Base-by-base conservation (phyloP, 2,888 invertebrate genomes). In the Caenorhabditis doughertyi region DNA sequence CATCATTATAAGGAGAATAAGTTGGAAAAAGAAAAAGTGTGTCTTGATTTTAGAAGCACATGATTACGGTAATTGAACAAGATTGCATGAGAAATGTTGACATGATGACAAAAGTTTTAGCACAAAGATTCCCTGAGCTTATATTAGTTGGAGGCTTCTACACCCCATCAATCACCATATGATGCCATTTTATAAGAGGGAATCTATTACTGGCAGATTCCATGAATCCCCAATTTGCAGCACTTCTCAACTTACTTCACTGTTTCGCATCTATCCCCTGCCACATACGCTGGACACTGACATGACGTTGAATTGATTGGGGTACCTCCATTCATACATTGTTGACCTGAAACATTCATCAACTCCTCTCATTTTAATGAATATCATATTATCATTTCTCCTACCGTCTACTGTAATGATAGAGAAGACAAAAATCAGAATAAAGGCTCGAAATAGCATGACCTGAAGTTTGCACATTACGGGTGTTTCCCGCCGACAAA, bases 311-410 rank as follows among this genome's bases (percentile, higher is more conserved):
- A 18, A 18, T 74, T 74, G 35, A 73, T 29, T 8, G 81, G 74
- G 21, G 74, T 74, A n/a, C 81, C 81, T 49, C 55, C 62, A 18
- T 81, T 81, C 29, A 27, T 21, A 55, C 81, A 81, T 44, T 74
- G 65, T 47, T 73, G 64, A 13, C 55, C 64, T 72, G 62, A 29
- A 70, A 70, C n/a, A n/a, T n/a, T n/a, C 25, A 53, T 25, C 16
- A 13, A n/a, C 29, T 55, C 55, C 55, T 32, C 16, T 47, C 3
- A 3, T 47, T 21, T 21, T 21, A 21, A 18, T 58, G 18, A 39
- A 4, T 32, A n/a, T 13, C 25, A 29, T 23, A 47, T 21, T 21
- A 29, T 32, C 11, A 32, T 49, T 44, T 49, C 29, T 11, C 32
- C 32, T 65, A 35, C 49, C 49, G 23, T 65, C 21, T 49, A 62